Conservation (phyloP, 2,113 vertebrate genomes). For the Dicrurus megarhynchus region DNA sequence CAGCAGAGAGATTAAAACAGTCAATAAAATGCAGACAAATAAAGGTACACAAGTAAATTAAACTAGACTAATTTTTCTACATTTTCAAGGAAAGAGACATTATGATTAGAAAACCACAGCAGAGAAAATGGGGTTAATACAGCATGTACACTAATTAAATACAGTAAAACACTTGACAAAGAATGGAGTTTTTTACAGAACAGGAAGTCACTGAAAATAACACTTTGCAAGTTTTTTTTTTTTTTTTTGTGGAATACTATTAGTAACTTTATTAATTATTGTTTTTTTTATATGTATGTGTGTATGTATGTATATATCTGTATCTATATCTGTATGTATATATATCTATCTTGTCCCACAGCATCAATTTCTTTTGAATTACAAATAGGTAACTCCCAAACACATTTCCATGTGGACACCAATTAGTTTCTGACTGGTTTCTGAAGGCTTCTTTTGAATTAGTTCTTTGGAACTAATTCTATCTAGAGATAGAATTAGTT, state of each 20-base stretch:
- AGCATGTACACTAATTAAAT: neutral
- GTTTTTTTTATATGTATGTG: neutral
- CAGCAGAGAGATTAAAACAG: neutral
- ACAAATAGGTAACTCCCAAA: neutral
- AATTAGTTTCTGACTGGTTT: neutral
- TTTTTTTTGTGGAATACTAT: neutral
- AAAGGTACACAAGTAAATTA: neutral
- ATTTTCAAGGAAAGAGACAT: neutral
- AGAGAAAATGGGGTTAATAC: neutral
- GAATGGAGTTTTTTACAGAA: neutral
- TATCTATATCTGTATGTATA: fast-evolving
- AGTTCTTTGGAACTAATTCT: no score
- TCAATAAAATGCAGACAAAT: neutral
- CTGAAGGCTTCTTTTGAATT: neutral
- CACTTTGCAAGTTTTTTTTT: fast-evolving
- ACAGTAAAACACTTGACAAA: neutral
- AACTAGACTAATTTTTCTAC: neutral
- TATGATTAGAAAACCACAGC: neutral
- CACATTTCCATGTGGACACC: neutral
- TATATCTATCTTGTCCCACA: neutral
- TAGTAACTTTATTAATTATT: neutral
- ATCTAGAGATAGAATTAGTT: neutral
- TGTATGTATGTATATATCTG: fast-evolving
- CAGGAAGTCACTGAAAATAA: neutral
- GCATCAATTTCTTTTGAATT: neutral